Evolutionary conservation across 2,113 vertebrate species (phyloP).

Genomic region (Prochilodus magdalenae): DNA sequence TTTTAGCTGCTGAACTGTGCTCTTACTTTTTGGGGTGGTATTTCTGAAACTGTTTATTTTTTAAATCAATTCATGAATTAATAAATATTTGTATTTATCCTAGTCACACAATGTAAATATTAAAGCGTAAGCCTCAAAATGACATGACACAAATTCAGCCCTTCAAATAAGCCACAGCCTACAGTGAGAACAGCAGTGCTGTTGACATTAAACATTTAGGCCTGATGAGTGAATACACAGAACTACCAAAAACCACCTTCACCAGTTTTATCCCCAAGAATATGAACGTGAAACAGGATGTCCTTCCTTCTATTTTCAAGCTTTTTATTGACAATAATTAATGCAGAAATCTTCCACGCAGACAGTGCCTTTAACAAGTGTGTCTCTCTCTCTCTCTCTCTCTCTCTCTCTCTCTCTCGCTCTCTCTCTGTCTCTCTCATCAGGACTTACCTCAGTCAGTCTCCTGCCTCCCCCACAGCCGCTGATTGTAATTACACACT

Average conservation of each 20-base stretch:
- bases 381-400: background rate
- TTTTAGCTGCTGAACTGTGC: too few species aligned
- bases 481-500: constrained; percentile 33
- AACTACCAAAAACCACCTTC: background rate
- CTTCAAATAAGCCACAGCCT: too few species aligned
- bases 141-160: too few species aligned
- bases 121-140: too few species aligned
- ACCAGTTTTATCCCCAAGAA: too few species aligned
- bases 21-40: too few species aligned
- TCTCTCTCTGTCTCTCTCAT: background rate
- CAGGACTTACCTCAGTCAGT: constrained; percentile 2
- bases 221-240: background rate
- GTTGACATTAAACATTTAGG: background rate
- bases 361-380: background rate
- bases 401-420: background rate
- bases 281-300: background rate
- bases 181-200: too few species aligned
- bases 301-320: background rate
- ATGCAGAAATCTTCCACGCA: background rate
- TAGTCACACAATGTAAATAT: too few species aligned
- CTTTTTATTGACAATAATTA: background rate
- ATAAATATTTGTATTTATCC: too few species aligned
- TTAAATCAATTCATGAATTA: too few species aligned
- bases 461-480: background rate
- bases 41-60: too few species aligned